Conservation (phyloP, 2,113 vertebrate species). For the Pholis gunnellus region DNA sequence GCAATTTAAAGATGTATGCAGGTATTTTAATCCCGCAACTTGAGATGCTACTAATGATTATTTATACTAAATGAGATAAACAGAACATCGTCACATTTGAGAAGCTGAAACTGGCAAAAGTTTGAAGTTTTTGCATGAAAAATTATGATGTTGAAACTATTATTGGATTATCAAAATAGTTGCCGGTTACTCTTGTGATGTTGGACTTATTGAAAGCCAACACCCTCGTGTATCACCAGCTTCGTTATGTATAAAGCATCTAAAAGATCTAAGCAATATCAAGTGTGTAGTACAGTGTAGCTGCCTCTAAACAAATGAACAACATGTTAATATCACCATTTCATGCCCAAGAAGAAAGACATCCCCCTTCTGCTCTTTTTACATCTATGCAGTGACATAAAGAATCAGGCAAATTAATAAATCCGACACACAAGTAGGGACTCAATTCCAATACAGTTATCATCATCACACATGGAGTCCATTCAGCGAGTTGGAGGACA, state of each 20-base stretch:
- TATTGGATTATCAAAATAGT: too few relatives aligned
- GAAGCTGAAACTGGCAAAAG: too few relatives aligned
- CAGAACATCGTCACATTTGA: background rate
- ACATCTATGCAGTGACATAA: background rate
- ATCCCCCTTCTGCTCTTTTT: background rate
- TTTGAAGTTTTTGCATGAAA: too few relatives aligned
- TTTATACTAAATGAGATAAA: background rate
- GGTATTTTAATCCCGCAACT: background rate
- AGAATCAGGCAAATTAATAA: background rate
- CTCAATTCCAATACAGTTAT: background rate
- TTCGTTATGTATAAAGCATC: too few relatives aligned
- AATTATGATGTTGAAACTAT: too few relatives aligned
- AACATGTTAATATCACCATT: background rate
- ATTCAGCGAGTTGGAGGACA: slow-evolving; percentile 5
- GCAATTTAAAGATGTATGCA: background rate
- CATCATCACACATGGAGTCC: background rate
- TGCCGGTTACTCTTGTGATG: too few relatives aligned
- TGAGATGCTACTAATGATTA: background rate
- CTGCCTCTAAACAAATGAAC: too few relatives aligned
- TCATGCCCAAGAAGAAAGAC: background rate
- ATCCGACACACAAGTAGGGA: background rate
- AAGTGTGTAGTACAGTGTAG: too few relatives aligned
- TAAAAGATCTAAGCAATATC: too few relatives aligned
- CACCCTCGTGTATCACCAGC: too few relatives aligned
- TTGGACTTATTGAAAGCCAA: too few relatives aligned